phyloP scores from a whole-genome alignment of 2,888 invertebrate species.

The Dolomedes plantarius region DNA sequence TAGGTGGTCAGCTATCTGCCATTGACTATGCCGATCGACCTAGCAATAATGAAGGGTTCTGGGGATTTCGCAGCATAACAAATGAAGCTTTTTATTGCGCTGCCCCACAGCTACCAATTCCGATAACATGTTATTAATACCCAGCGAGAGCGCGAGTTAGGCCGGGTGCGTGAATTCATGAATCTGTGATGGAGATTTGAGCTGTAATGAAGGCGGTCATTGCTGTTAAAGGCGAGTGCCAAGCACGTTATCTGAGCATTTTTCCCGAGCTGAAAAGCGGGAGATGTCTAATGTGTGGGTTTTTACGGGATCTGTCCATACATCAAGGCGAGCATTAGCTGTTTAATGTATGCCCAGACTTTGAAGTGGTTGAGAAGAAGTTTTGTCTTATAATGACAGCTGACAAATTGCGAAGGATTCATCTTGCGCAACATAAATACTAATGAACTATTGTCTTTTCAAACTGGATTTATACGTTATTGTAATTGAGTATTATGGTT shows the following conservation, averaged over 20 bases:
- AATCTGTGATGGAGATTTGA: neutral
- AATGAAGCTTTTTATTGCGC: slow-evolving; percentile 23
- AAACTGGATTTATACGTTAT: too few species aligned
- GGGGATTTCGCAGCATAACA: slow-evolving; percentile 8
- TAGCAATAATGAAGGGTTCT: slow-evolving; percentile 39
- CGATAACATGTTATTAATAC: slow-evolving; percentile 55
- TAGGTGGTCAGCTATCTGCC: slow-evolving; percentile 9
- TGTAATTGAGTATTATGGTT: too few species aligned
- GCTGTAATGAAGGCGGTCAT: neutral
- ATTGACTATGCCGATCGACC: slow-evolving; percentile 26
- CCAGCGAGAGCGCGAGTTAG: slow-evolving; percentile 18
- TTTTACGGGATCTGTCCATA: too few species aligned
- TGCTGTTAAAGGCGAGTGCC: neutral
- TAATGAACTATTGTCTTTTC: too few species aligned
- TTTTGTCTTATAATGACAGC: too few species aligned
- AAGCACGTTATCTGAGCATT: neutral
- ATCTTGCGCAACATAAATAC: too few species aligned
- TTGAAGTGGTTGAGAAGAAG: too few species aligned
- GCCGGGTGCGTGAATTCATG: slow-evolving; percentile 17
- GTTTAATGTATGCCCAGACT: too few species aligned
- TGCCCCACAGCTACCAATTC: slow-evolving; percentile 54
- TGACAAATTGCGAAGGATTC: too few species aligned
- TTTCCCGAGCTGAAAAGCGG: neutral
- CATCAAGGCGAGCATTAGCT: too few species aligned
- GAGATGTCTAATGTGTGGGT: neutral